A percentile compares a stretch with the other conserved stretches of the same genome.
These are phyloP conservation scores for Diplogasteroides magnus DNA, from an alignment of 1,140 invertebrate genomes.

Conservation along the genomic window DNA sequence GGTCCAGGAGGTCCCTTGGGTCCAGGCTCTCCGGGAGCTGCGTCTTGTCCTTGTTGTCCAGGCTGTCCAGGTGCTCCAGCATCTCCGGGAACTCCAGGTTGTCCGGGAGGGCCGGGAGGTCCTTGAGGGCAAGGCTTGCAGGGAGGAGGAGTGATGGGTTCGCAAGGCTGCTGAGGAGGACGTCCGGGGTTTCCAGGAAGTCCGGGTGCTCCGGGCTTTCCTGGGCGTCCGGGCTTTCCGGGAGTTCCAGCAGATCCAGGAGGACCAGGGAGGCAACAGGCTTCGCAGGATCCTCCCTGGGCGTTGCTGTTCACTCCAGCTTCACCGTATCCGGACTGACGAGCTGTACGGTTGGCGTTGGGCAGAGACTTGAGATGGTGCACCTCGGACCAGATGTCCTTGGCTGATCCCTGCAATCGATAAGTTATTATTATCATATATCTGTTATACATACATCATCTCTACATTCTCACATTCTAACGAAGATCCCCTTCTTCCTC, in stretches of 20 bases:
- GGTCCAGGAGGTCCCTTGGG: constrained; percentile 32
- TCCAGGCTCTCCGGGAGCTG: constrained; percentile 24
- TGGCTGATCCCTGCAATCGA: constrained; percentile 32
- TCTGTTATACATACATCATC: too few relatives aligned
- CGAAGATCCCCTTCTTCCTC: too few relatives aligned
- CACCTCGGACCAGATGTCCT: constrained; percentile 38
- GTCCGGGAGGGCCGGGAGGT: constrained; percentile 33
- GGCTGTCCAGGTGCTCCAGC: constrained; percentile 27
- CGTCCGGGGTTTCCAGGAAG: constrained; percentile 37
- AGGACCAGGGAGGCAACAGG: constrained; percentile 34
- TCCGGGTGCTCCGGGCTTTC: constrained; percentile 37
- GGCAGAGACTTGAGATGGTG: constrained; percentile 31
- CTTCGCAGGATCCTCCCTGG: constrained; percentile 28
- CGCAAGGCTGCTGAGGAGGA: constrained; percentile 32
- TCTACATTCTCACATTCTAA: too few relatives aligned
- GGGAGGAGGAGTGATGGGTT: constrained; percentile 33
- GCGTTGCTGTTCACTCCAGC: constrained; percentile 17
- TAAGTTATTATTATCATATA: too few relatives aligned
- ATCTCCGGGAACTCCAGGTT: constrained; percentile 28
- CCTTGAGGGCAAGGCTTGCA: constrained; percentile 35
- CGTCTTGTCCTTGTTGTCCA: constrained; percentile 27
- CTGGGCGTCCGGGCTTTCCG: constrained; percentile 34
- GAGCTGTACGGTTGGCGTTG: constrained; percentile 32
- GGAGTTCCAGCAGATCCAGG: constrained; percentile 34
- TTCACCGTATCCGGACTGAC: constrained; percentile 37